Base-by-base conservation (phyloP, 2,888 invertebrate species). In the Acrocera orbiculus region DNA sequence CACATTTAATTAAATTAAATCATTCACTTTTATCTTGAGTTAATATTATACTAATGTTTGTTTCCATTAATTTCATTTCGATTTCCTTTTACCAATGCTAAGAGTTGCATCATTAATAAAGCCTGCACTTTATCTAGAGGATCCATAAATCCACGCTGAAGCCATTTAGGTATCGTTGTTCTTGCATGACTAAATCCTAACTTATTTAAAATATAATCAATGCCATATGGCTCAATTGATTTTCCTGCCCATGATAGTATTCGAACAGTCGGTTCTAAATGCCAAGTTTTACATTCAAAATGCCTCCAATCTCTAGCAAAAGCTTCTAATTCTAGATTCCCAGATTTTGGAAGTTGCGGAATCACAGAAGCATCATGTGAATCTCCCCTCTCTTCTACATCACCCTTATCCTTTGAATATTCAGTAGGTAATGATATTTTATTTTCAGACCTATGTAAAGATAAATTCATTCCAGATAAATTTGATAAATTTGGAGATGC, bases 121-220 rank as follows among this genome's bases (percentile, higher is more conserved):
- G 90, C 79, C 39, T 90, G 68, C 37, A 95, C 70, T 56, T 87
- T 86, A 64, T 98, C 96, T 34, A 95, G 64, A 0, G 95, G 93
- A 65, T 98, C 98, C 75, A 98, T 86, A 48, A 93, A 83, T 10
- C 96, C 96, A 35, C 98, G 70, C 62, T 98, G 98, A 66, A 96
- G 74, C 92, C 96, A 98, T 64, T 98, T 98, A 37, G 98, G 98
- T 54, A 98, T 98, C 36, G 98, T 98, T 44, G 87, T 90, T 43
- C 95, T 72, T 9, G 96, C 95, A 63, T 98, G 96, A 38, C 86
- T 79, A 61, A 98, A 96, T 28, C 95, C 95, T 26, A 98, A 67
- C 63, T 95, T 93, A 64, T 95, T 92, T 32, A 98, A 70, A 51
- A 98, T 93, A 61, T 92, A 95, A 65, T 98, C 96, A 40, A 96